Evolutionary conservation across 2,113 vertebrate species (phyloP).

Genomic region (Calidris pygmaea): DNA sequence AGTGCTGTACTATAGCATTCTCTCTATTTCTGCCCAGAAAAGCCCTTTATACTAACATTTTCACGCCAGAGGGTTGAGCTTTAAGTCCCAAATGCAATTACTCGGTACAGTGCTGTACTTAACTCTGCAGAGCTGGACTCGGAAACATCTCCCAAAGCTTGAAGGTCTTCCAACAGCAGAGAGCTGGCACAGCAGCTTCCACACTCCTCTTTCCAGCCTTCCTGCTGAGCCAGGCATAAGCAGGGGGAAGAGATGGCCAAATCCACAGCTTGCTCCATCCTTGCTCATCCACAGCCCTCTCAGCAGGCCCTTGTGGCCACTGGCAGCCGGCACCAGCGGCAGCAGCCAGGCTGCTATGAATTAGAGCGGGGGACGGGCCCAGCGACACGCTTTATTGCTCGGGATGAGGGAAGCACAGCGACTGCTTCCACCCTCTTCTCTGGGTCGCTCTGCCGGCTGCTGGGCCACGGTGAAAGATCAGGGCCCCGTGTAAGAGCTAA

Average conservation of each 20-base stretch:
- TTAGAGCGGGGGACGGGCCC: neutral
- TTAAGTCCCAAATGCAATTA: neutral
- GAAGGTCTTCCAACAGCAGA: constrained; percentile 24
- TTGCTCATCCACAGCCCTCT: constrained; percentile 48
- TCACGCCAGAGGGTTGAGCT: neutral
- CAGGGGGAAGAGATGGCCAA: constrained; percentile 7
- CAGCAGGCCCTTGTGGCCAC: constrained; percentile 4
- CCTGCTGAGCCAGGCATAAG: constrained; percentile 17
- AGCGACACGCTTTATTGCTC: neutral
- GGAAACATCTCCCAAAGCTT: neutral
- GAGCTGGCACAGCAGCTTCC: constrained; percentile 24
- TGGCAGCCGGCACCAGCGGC: neutral
- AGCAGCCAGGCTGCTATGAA: constrained; percentile 40
- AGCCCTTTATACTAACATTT: neutral
- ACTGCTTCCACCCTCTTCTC: neutral
- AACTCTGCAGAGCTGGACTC: neutral
- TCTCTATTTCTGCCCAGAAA: neutral
- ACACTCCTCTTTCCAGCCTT: neutral
- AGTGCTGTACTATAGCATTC: neutral
- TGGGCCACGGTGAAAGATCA: neutral
- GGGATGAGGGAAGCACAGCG: neutral
- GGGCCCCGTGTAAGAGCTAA: neutral
- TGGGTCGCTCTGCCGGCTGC: neutral
- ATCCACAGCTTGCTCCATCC: constrained; percentile 33
- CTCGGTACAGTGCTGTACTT: neutral